These are phyloP conservation scores for Mechanitis messenoides DNA, from an alignment of 2,888 invertebrate species.

Conservation along the genomic window DNA sequence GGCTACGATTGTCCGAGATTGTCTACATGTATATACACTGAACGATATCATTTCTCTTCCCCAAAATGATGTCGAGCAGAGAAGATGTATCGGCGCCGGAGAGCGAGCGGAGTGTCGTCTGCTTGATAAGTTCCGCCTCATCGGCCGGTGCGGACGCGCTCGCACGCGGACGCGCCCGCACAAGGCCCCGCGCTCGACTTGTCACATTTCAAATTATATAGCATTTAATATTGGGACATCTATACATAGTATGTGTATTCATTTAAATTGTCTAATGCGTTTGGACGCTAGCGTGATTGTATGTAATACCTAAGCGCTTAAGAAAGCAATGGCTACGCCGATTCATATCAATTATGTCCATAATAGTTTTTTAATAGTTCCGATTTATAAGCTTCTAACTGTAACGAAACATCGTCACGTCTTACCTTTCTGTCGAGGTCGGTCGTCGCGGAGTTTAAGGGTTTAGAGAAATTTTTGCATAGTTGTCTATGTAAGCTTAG, in stretches of 20 bases:
- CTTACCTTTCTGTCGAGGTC: constrained; percentile 57
- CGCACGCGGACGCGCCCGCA: constrained; percentile 25
- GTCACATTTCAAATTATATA: constrained; percentile 32
- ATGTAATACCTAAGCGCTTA: constrained; percentile 66
- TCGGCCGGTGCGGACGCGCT: constrained; percentile 15
- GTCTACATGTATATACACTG: constrained; percentile 40
- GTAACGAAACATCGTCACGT: constrained; percentile 59
- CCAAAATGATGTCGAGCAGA: constrained; percentile 66
- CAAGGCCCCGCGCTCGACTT: constrained; percentile 38
- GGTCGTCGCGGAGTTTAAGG: constrained; percentile 54
- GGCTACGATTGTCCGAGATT: constrained; percentile 24
- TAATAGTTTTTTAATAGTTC: constrained; percentile 71
- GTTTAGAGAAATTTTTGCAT: constrained; percentile 70
- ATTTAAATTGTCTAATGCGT: constrained; percentile 55
- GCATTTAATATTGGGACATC: constrained; percentile 37
- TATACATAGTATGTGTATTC: constrained; percentile 38
- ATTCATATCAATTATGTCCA: constrained; percentile 76
- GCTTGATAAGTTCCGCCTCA: constrained; percentile 47
- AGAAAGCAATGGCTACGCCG: constrained; percentile 70
- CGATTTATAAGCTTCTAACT: constrained; percentile 72
- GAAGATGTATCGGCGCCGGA: constrained; percentile 33
- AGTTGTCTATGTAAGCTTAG: constrained; percentile 73
- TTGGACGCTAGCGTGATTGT: constrained; percentile 64
- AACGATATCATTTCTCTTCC: constrained; percentile 69
- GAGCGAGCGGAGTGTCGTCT: constrained; percentile 47